Evolutionary conservation across 2,888 invertebrate species (phyloP), one percentile per base, ranked within the genome.

Genomic region (Notocelia uddmanniana): DNA sequence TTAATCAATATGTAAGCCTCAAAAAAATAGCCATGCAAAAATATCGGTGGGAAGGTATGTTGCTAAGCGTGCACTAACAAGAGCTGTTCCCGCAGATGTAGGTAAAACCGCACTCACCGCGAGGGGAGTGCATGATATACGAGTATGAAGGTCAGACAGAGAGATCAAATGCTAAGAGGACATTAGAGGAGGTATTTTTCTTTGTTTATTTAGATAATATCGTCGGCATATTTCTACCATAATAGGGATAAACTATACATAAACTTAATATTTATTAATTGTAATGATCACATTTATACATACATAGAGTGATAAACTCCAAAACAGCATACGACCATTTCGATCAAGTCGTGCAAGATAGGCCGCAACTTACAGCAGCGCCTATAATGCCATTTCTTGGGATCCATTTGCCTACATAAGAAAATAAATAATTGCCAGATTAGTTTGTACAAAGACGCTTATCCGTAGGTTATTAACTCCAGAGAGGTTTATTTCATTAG

Each of bases 111-210:
- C 67, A 67, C 54, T 31, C 18, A 48, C 71, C 71, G 55, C 72
- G 45, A 71, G 69, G 63, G 63, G 69, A 63, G 55, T 67, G 60
- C 68, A 72, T 68, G 72, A 72, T 72, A 57, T 62, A n/a, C n/a
- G n/a, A n/a, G n/a, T n/a, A 72, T 72, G 67, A 72, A 67, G 72
- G 72, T 67, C 68, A 62, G 67, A 48, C 67, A 48, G 66, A 48
- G 55, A 55, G 67, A 54, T 68, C 70, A 52, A 58, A 52, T 21
- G 57, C 58, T 62, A 68, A 59, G 66, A 59, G 58, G 52, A 50
- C 68, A 26, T 60, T 67, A 60, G 50, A 31, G 5, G 23, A 57
- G 18, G 34, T 23, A 31, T 64, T 23, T 37, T 21, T 52, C 52
- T 52, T 54, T 54, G 64, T 54, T 54, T 52, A 21, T 34, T 52